Evolutionary conservation across 2,797 vertebrate species (phyloP).

Genomic region (Otus scops): DNA sequence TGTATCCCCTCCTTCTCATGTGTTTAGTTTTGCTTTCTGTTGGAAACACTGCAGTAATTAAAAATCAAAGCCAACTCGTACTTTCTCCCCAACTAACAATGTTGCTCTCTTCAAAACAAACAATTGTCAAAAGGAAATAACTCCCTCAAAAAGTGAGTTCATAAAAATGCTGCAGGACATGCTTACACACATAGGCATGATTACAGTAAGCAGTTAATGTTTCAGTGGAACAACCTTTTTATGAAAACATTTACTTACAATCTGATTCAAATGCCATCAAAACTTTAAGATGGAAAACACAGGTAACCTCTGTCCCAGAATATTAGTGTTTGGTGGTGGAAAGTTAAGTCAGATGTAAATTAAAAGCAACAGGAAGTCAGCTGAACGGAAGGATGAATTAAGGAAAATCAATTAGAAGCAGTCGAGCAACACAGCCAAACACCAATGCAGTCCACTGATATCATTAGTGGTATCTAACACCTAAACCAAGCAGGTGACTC

Average conservation of each 20-base stretch:
- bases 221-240: neutral
- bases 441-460: neutral
- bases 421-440: neutral
- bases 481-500: neutral
- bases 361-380: constrained; percentile 31
- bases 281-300: neutral
- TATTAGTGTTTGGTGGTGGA: neutral
- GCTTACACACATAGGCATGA: neutral
- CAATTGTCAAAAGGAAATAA: neutral
- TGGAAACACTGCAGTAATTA: neutral
- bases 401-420: constrained; percentile 34
- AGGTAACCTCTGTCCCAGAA: neutral
- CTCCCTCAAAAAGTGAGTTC: neutral
- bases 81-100: neutral
- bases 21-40: constrained; percentile 19
- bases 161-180: neutral
- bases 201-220: neutral
- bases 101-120: neutral
- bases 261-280: neutral
- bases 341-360: neutral
- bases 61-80: neutral
- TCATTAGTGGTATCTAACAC: neutral
- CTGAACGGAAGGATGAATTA: neutral
- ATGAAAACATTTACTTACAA: neutral
- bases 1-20: neutral